Conservation (phyloP, 2,888 invertebrate genomes). For the Lapara coniferarum region DNA sequence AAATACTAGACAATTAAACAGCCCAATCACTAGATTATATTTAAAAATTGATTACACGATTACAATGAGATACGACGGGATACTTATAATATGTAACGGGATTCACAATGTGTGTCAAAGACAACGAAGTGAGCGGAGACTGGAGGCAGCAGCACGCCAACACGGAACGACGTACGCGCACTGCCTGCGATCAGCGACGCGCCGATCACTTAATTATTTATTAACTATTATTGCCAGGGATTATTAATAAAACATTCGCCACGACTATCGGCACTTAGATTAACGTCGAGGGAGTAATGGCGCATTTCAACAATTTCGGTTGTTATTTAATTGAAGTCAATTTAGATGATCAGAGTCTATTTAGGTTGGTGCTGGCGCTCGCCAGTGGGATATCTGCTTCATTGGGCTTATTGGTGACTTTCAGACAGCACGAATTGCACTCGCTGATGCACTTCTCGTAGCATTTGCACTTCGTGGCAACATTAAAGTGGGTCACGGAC, state of each 20-base stretch:
- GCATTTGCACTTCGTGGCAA: conserved; percentile 64
- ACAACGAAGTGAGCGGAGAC: background rate
- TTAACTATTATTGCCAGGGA: conserved; percentile 76
- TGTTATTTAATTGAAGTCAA: conserved; percentile 85
- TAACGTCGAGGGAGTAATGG: conserved; percentile 83
- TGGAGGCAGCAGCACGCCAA: conserved; percentile 37
- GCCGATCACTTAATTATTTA: conserved; percentile 78
- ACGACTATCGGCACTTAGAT: conserved; percentile 84
- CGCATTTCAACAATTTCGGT: conserved; percentile 84
- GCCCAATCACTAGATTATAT: background rate
- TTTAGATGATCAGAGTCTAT: conserved; percentile 85
- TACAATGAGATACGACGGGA: background rate
- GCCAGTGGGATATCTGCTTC: conserved; percentile 83
- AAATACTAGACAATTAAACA: background rate
- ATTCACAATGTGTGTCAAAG: background rate
- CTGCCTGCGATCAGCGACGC: conserved; percentile 64
- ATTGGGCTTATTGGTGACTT: conserved; percentile 84
- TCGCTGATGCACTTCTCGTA: conserved; percentile 78
- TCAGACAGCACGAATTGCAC: conserved; percentile 84
- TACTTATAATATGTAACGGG: background rate
- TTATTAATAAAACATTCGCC: conserved; percentile 83
- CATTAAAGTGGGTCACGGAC: conserved; percentile 55
- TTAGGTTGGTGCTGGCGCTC: conserved; percentile 83
- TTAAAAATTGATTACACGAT: background rate
- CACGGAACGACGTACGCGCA: conserved; percentile 47